Evolutionary conservation across 1,140 invertebrate genomes (phyloP).

Genomic region (Heliconius hewitsoni): DNA sequence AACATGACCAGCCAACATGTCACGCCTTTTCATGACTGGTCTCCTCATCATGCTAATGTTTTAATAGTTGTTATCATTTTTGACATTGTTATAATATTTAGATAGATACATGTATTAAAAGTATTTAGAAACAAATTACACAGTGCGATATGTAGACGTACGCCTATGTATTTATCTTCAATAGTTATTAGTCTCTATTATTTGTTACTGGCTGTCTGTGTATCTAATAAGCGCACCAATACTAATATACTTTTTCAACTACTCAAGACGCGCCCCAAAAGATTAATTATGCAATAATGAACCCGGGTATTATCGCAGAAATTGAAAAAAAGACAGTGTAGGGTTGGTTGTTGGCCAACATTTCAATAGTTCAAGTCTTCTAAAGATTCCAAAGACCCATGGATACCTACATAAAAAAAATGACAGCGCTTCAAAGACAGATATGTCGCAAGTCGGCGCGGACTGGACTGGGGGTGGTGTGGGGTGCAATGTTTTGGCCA

Average conservation of each 20-base stretch:
- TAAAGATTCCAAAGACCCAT: too few species aligned
- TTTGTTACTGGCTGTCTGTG: too few species aligned
- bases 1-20: neutral
- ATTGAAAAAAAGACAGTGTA: too few species aligned
- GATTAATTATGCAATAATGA: neutral
- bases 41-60: neutral
- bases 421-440: neutral
- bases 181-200: neutral
- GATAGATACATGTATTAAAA: neutral
- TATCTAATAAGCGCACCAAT: too few species aligned
- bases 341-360: too few species aligned
- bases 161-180: neutral
- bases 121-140: too few species aligned
- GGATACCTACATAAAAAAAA: too few species aligned
- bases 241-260: too few species aligned
- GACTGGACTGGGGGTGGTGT: constrained; percentile 36
- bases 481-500: constrained; percentile 75
- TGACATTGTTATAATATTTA: neutral
- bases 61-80: neutral
- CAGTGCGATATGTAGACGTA: too few species aligned
- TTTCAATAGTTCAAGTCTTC: too few species aligned
- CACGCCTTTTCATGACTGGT: neutral
- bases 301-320: neutral
- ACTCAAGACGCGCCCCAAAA: neutral
- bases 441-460: constrained; percentile 23